These are phyloP conservation scores for Gopherus evgoodei DNA, from an alignment of 2,113 vertebrate genomes.

Conservation along the genomic window DNA sequence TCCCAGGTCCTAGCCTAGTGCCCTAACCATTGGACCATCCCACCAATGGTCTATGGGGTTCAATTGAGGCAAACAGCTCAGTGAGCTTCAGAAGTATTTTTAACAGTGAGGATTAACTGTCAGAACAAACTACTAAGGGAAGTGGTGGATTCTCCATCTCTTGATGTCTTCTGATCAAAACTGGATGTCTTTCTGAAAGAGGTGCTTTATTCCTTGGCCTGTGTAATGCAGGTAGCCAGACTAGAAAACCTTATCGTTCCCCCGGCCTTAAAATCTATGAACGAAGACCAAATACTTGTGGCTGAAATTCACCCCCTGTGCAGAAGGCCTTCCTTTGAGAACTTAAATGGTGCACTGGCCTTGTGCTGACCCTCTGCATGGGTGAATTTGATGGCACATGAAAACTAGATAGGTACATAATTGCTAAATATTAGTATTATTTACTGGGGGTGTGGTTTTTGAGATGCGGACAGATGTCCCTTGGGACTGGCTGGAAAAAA, in stretches of 20 bases:
- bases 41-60: constrained; percentile 29
- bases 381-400: neutral
- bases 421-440: neutral
- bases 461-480: neutral
- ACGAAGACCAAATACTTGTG: neutral
- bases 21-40: neutral
- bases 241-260: neutral
- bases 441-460: neutral
- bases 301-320: neutral
- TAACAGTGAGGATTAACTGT: neutral
- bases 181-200: neutral
- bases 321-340: neutral
- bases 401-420: neutral
- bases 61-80: fast-evolving
- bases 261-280: neutral
- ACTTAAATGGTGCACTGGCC: neutral
- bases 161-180: neutral
- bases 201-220: neutral
- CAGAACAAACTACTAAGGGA: neutral
- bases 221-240: neutral
- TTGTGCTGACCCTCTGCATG: neutral
- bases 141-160: neutral
- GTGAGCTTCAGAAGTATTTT: neutral
- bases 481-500: neutral
- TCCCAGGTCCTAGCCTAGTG: too few relatives aligned